Conservation (phyloP, 2,797 vertebrate genomes). For the Sebastes iracundus region DNA sequence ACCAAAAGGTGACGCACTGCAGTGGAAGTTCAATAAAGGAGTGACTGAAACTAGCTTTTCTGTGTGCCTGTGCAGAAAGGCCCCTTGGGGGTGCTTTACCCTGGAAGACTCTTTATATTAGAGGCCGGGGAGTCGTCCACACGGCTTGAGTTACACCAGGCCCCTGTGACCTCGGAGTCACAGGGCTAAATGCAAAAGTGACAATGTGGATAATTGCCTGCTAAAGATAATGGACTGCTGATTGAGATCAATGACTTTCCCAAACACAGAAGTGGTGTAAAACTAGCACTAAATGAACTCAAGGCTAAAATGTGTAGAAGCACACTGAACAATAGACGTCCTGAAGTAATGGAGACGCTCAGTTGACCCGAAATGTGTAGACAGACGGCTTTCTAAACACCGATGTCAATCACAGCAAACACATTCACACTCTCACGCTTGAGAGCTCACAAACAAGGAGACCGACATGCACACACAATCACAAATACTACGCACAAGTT, state of each 20-base stretch:
- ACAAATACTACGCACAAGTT: neutral
- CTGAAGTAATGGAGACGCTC: slow-evolving; percentile 39
- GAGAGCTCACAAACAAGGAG: slow-evolving; percentile 32
- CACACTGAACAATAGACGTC: slow-evolving; percentile 31
- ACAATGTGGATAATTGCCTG: slow-evolving; percentile 96
- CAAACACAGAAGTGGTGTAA: slow-evolving; percentile 72
- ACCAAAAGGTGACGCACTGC: slow-evolving; percentile 84
- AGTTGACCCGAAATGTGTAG: slow-evolving; percentile 45
- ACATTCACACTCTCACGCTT: slow-evolving; percentile 28
- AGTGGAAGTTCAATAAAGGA: slow-evolving; percentile 87
- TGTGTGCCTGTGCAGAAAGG: slow-evolving; percentile 84
- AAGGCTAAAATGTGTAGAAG: slow-evolving; percentile 37
- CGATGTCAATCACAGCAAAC: slow-evolving; percentile 59
- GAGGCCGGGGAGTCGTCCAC: slow-evolving; percentile 89
- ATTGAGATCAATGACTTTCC: slow-evolving; percentile 92
- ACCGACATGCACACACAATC: slow-evolving; percentile 17
- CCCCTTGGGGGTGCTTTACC: slow-evolving; percentile 90
- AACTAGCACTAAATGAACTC: slow-evolving; percentile 47
- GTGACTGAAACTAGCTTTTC: slow-evolving; percentile 86
- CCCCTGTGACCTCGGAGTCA: slow-evolving; percentile 88
- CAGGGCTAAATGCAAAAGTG: slow-evolving; percentile 94
- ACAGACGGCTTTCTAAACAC: slow-evolving; percentile 64
- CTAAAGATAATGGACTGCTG: slow-evolving; percentile 94
- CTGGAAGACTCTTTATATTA: slow-evolving; percentile 90
- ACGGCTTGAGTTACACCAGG: slow-evolving; percentile 90